Base-by-base conservation (phyloP, 1,140 invertebrate species). In the Cherax destructor region DNA sequence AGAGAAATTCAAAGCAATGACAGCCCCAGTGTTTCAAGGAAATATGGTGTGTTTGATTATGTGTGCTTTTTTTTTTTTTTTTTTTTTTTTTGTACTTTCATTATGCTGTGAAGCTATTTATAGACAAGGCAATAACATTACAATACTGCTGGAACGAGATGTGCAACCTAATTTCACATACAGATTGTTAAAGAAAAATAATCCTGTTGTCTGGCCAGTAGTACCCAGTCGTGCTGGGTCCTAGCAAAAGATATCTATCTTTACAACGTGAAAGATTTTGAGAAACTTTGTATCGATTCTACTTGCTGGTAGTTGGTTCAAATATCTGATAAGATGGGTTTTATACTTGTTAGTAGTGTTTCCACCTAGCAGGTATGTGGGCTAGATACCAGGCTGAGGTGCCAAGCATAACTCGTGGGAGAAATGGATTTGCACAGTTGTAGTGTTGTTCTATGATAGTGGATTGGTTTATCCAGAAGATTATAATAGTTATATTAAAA, bases 1-100 rank as follows among this genome's bases (percentile, higher is more conserved):
- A 78, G 21, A 49, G 16, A 74, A 41, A 18, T 59, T 11, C n/a
- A 86, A 76, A 78, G 72, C 72, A 83, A 61, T 89, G 87, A 65
- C 79, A 89, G 18, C 74, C 49, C 77, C 50, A 89, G 72, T 89
- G 87, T 89, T 59, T 89, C 79, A 77, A 89, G 79, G 69, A 88
- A 81, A 80, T 88, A 65, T 78, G 61, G 86, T 88, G 86, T 88
- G 86, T 88, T 88, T 88, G 86, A 79, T 89, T 89, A 89, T 83
- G 87, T 89, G 79, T 86, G 85, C 85, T 74, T 89, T 56, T 83
- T 47, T 74, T 41, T 77, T 89, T 81, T 61, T 74, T 89, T 56
- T 83, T 47, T 74, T 41, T 77, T 89, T 81, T 61, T 88, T 41
- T 41, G 30, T 1, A 0, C 30, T 41, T 41, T 80, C 18, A 69